Evolutionary conservation across 2,113 vertebrate genomes (phyloP).

Genomic region (Microcebus jonahi): DNA sequence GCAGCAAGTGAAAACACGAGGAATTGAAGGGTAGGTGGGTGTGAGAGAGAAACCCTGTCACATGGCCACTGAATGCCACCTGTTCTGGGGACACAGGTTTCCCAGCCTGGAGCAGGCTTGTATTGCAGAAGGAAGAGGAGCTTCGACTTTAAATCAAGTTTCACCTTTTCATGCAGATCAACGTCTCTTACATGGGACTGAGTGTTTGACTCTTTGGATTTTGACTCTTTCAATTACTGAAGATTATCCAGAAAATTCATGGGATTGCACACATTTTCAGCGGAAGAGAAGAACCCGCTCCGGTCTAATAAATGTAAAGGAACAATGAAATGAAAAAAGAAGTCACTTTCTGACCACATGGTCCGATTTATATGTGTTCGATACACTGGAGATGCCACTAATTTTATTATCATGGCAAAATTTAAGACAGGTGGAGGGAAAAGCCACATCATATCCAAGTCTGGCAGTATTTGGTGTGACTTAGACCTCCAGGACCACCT

Average conservation of each 20-base stretch:
- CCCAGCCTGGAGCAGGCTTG: not conserved
- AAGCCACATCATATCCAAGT: not conserved
- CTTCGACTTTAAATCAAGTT: not conserved
- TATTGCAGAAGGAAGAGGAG: not conserved
- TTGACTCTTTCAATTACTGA: not conserved
- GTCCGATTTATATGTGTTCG: not conserved
- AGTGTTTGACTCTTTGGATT: not conserved
- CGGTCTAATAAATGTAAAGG: not conserved
- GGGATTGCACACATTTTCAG: not conserved
- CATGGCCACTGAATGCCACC: not conserved
- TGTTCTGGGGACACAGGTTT: not conserved
- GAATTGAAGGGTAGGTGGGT: not conserved
- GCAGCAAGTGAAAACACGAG: not conserved
- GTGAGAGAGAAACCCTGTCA: not conserved
- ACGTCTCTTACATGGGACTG: not conserved
- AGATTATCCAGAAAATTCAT: not conserved
- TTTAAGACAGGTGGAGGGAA: not conserved
- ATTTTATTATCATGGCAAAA: not conserved
- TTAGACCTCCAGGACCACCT: not conserved
- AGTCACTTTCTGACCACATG: not conserved
- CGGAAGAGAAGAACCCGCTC: not conserved
- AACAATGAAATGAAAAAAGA: not conserved
- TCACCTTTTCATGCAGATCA: not conserved
- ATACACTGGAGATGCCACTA: not conserved
- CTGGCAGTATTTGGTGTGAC: not conserved